Conservation (phyloP, 2,113 vertebrate species). For the Girardinichthys multiradiatus region DNA sequence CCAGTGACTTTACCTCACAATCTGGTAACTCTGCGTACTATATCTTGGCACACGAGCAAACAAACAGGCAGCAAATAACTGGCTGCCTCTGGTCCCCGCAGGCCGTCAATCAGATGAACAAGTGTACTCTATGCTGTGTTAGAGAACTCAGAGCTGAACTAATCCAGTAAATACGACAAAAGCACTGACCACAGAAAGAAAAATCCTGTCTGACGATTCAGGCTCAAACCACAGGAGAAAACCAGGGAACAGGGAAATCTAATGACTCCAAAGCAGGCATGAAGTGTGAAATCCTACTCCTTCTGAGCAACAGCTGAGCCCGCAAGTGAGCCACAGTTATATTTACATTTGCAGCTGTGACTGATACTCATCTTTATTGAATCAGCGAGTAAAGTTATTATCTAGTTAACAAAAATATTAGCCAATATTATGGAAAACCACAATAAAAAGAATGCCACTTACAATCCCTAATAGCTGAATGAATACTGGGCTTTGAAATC, state of each 20-base stretch:
- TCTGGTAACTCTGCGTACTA: slow-evolving; percentile 38
- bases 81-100: slow-evolving; percentile 39
- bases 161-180: slow-evolving; percentile 75
- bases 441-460: slow-evolving; percentile 58
- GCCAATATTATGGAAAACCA: slow-evolving; percentile 48
- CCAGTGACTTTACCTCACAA: slow-evolving; percentile 59
- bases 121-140: slow-evolving; percentile 58
- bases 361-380: slow-evolving; percentile 62
- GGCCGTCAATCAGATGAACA: slow-evolving; percentile 67
- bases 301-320: slow-evolving; percentile 66
- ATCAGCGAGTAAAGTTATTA: slow-evolving; percentile 61
- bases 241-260: slow-evolving; percentile 58
- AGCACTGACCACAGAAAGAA: slow-evolving; percentile 55
- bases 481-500: slow-evolving; percentile 57
- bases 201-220: slow-evolving; percentile 66
- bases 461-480: slow-evolving; percentile 65
- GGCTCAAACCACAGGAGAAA: slow-evolving; percentile 66
- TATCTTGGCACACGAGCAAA: slow-evolving; percentile 59
- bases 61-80: slow-evolving; percentile 70
- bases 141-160: slow-evolving; percentile 74
- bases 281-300: slow-evolving; percentile 72
- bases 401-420: slow-evolving; percentile 60
- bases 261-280: slow-evolving; percentile 73
- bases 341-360: slow-evolving; percentile 26
- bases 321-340: slow-evolving; percentile 21